Base-by-base conservation (phyloP, 2,888 invertebrate genomes). In the Tortricodes alternella region DNA sequence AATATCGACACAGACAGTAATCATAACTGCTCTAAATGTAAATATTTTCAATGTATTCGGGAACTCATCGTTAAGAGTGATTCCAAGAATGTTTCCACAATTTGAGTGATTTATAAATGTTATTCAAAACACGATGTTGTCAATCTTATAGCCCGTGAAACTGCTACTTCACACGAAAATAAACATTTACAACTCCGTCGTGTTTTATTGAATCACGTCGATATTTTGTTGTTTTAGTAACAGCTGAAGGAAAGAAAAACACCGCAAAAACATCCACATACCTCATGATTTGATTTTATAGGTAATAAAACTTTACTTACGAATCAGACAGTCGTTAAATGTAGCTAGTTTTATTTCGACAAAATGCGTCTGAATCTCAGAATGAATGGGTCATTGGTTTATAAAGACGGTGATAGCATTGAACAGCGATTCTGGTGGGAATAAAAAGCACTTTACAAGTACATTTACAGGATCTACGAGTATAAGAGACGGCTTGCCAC, bases 321-420 rank as follows among this genome's bases (percentile, higher is more conserved):
- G 9, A 48, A 56, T 56, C 44, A 56, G 50, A 50, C 29, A 29
- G 49, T 44, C 50, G 50, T 56, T 50, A 56, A 49, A 19, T 23
- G 11, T 6, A 27, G 24, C 34, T 18, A 3, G 39, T 37, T 50
- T 23, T 29, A 43, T 55, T 56, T 44, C 18, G 11, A 35, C 9
- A 19, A 27, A 44, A 32, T 44, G 43, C 16, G n/a, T 16, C 15
- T 15, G 18, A 35, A 21, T 37, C 35, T 27, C 8, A 24, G 7
- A 15, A 24, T 35, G 41, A 35, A 35, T 48, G 6, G 24, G 19
- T 13, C 24, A 11, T 48, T n/a, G n/a, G n/a, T n/a, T 41, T 41
- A 5, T 15, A 13, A 24, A n/a, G 37, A 24, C 13, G 39, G 15
- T 16, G 19, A 4, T 34, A 11, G 16, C 8, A 27, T 34, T 7